Percentiles rank a stretch among this genome's conserved stretches.
These are phyloP conservation scores for Drosophila fuyamai DNA, from an alignment of 1,140 invertebrate species.

Conservation along the genomic window DNA sequence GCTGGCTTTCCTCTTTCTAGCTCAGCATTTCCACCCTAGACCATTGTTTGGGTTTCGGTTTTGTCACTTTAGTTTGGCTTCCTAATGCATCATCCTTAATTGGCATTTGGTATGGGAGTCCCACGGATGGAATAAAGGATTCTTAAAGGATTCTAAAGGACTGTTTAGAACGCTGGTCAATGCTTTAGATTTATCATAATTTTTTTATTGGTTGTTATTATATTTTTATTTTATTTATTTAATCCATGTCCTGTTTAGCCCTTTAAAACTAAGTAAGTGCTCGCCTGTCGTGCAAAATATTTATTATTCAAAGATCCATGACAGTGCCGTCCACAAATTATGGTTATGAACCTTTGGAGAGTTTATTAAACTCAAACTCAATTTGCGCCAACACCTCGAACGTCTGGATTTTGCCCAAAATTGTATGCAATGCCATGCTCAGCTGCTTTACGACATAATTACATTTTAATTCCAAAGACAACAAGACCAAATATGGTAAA, in stretches of 20 bases:
- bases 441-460: constrained; percentile 72
- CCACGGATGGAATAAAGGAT: background rate
- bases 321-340: constrained; percentile 44
- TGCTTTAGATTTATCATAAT: no score
- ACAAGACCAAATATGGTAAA: constrained; percentile 48
- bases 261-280: no score
- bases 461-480: constrained; percentile 76
- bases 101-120: constrained; percentile 19
- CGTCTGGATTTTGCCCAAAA: constrained; percentile 38
- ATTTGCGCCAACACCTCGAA: constrained; percentile 28
- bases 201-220: no score
- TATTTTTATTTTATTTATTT: background rate
- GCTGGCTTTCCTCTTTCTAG: constrained; percentile 28
- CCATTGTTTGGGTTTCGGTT: constrained; percentile 60
- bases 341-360: constrained; percentile 25
- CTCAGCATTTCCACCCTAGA: constrained; percentile 9
- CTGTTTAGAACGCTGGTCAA: no score
- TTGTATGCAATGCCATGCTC: constrained; percentile 61
- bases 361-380: constrained; percentile 55
- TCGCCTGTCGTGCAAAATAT: constrained; percentile 4
- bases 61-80: constrained; percentile 51
- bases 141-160: no score
- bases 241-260: background rate
- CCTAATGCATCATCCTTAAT: constrained; percentile 52
- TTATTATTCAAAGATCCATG: constrained; percentile 48